Base-by-base conservation (phyloP, 2,888 invertebrate species). In the Drosophila prostipennis region DNA sequence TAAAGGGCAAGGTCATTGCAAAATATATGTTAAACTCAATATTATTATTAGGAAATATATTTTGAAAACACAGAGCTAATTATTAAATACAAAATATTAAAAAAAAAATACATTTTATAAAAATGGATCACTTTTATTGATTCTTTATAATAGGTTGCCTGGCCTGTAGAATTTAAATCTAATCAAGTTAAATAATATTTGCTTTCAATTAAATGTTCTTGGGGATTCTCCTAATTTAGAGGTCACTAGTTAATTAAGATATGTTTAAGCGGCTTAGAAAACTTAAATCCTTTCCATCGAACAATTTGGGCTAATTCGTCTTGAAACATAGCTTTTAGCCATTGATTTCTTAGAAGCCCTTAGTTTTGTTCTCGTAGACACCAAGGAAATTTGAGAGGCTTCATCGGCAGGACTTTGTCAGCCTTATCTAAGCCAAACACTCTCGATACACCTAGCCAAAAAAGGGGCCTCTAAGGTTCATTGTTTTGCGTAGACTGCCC, bases 361-460 rank as follows among this genome's bases (percentile, higher is more conserved):
- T 39, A 32, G 37, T 34, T n/a, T 6, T 11, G 11, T 49, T 29
- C 29, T 6, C 19, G 32, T n/a, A 53, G 26, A 40, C 52, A 64
- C 32, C 13, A 6, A 2, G 19, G 37, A 32, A 65, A 65, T 46
- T 29, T 39, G 65, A 65, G 67, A 36, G 67, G 67, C 45, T 53
- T 19, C 51, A 45, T 51, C 26, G 37, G n/a, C 65, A 45, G 37
- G 26, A 32, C 37, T 39, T 7, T 13, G 52, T 34, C 65, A 46
- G 67, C 14, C 45, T 40, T 52, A 64, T 64, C 65, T 36, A 11
- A 34, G 37, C 6, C 37, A 16, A 46, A 45, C 65, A 65, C 65
- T 52, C 43, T 39, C 14, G 26, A 34, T 46, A 52, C 52, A 65
- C 65, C 52, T 64, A 45, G 13, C 45, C 45, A 16, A 39, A 39